These are phyloP conservation scores for Chamaetylas fuelleborni DNA, from an alignment of 2,113 vertebrate species.

Conservation along the genomic window DNA sequence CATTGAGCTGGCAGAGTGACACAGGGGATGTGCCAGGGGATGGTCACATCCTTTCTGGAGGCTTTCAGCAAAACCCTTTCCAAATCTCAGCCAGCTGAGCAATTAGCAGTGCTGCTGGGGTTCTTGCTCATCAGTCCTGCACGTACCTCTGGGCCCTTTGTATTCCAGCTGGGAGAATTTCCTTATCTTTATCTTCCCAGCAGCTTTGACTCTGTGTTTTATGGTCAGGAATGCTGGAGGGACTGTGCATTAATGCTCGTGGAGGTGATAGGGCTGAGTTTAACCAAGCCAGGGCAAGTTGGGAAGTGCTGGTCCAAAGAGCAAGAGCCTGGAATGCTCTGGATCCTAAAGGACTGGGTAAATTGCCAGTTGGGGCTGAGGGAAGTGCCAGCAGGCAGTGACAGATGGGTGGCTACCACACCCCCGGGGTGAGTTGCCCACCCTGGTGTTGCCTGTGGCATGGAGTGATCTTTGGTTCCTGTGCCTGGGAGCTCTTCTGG, in stretches of 20 bases:
- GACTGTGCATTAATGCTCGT: fast-evolving
- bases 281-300: background rate
- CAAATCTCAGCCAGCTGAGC: background rate
- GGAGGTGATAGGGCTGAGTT: background rate
- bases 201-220: background rate
- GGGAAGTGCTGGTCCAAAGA: background rate
- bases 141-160: background rate
- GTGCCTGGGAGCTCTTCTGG: background rate
- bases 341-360: background rate
- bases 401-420: background rate
- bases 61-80: background rate
- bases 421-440: background rate
- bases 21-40: background rate
- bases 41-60: background rate
- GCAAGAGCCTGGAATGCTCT: background rate
- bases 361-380: background rate
- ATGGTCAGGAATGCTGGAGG: background rate
- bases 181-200: background rate
- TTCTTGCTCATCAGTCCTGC: background rate
- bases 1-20: background rate
- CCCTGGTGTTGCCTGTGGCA: background rate
- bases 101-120: background rate
- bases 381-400: background rate
- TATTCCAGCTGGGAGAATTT: background rate
- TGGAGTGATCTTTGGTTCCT: background rate